A percentile compares a stretch with the other conserved stretches of the same genome.
Conservation (phyloP, 2,113 vertebrate species). For the Chlamydotis undulata region DNA sequence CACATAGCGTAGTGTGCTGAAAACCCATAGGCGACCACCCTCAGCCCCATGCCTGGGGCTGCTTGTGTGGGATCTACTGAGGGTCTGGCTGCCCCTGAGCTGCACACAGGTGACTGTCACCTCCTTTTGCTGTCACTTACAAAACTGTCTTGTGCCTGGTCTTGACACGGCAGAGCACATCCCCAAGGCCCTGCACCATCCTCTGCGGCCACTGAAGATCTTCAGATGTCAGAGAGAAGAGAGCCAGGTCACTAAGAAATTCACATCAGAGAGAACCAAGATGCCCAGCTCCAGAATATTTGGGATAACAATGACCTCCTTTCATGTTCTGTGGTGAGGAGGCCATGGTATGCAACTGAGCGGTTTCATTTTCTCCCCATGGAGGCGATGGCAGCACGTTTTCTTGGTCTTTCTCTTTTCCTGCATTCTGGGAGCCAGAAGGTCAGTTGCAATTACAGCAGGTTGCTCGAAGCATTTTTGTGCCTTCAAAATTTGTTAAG, state of each 20-base stretch:
- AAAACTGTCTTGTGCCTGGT: not conserved
- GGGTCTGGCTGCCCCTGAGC: not conserved
- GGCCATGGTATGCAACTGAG: not conserved
- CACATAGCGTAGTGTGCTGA: rapidly evolving
- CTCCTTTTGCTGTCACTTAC: not conserved
- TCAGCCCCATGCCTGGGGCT: not conserved
- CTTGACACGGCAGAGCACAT: not conserved
- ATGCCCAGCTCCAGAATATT: not conserved
- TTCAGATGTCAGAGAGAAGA: not conserved
- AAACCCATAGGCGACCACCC: not conserved
- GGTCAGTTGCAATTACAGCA: not conserved
- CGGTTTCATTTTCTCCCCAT: not conserved
- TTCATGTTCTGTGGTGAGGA: not conserved
- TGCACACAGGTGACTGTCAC: not conserved
- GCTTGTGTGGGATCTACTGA: not conserved
- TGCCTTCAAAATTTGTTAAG: not conserved
- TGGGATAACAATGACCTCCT: not conserved
- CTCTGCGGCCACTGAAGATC: not conserved
- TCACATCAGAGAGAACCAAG: not conserved
- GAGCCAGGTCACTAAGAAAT: not conserved
- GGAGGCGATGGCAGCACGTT: not conserved
- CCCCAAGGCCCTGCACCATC: not conserved
- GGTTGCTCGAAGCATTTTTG: not conserved
- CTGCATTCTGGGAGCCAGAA: not conserved
- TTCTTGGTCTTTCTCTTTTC: not conserved